A percentile compares a stretch with the other conserved stretches of the same genome.
These are phyloP conservation scores for Tyrophagus putrescentiae DNA, from an alignment of 1,140 invertebrate species.

Conservation along the genomic window DNA sequence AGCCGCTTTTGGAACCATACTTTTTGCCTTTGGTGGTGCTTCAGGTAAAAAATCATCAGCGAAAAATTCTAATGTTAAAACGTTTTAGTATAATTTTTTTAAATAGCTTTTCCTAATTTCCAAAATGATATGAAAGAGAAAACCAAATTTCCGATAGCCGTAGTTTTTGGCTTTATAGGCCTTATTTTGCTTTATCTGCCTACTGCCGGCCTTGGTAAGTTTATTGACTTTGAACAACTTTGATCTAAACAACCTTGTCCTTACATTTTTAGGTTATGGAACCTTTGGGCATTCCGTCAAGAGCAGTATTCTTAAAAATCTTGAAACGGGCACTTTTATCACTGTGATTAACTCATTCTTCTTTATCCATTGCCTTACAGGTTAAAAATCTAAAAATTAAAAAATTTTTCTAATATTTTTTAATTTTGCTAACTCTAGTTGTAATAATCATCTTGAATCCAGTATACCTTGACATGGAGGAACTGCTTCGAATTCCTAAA, in stretches of 20 bases:
- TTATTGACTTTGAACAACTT: neutral
- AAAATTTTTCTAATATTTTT: too few species aligned
- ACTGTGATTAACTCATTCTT: constrained; percentile 44
- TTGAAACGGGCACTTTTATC: constrained; percentile 37
- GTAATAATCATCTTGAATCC: constrained; percentile 50
- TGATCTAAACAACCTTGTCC: constrained; percentile 26
- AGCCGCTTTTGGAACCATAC: constrained; percentile 45
- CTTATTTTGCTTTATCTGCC: constrained; percentile 21
- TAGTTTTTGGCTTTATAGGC: constrained; percentile 41
- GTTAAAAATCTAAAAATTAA: too few species aligned
- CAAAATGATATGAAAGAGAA: constrained; percentile 51
- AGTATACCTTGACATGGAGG: constrained; percentile 51
- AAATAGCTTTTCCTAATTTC: constrained; percentile 53
- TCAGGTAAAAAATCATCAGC: neutral
- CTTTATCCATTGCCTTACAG: constrained; percentile 44
- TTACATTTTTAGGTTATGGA: constrained; percentile 39
- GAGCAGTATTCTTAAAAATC: constrained; percentile 40
- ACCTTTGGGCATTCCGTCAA: constrained; percentile 42
- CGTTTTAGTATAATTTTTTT: too few species aligned
- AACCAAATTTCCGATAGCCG: constrained; percentile 39
- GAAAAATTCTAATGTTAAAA: too few species aligned
- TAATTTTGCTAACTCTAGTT: too few species aligned
- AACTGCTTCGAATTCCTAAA: constrained; percentile 45
- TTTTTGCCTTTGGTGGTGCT: constrained; percentile 48
- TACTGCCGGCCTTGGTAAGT: neutral